Base-by-base conservation (phyloP, 1,140 invertebrate species). In the Anastatus disparis region DNA sequence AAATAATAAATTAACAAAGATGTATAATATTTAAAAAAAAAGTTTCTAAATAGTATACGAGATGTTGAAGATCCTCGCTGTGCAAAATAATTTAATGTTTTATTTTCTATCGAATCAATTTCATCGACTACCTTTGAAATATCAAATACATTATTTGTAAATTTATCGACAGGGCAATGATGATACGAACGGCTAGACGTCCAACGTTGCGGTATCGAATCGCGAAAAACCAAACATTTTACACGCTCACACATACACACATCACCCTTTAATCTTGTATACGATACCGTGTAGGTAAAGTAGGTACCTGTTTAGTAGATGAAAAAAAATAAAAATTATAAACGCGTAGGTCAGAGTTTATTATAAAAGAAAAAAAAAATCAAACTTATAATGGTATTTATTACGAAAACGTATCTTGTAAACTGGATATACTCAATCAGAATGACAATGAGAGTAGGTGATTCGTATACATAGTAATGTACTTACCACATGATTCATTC, bases 281-380 rank as follows among this genome's bases (percentile, higher is more conserved):
- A 85, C 83, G 83, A 85, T 84, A 85, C 82, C 82, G 81, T 75
- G 82, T 85, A 84, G 82, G 83, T 84, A 85, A 82, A 84, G 81
- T 85, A 85, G 84, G 82, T 84, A 85, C 84, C 84, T 85, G 83
- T 84, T 82, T 79, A 73, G 72, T 81, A 77, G 77, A 74, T 27
- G 24, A 46, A 20, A 46, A 35, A 50, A 20, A 27, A 9, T 35
- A n/a, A 13, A 63, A 38, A 77, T 75, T 77, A 74, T 82, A 79
- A 82, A 70, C 71, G 75, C 10, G 10, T 81, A 82, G 78, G 29
- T 17, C 66, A 79, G 77, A 80, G 75, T 42, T 69, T 69, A 44
- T 62, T 53, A 61, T 40, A 46, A 50, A 59, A 38, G 31, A 35
- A 35, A 35, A 35, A 35, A 35, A 35, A 35, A 35, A 35, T 35